phyloP scores from a whole-genome alignment of 2,113 vertebrate species.

The Ploceus nigricollis region DNA sequence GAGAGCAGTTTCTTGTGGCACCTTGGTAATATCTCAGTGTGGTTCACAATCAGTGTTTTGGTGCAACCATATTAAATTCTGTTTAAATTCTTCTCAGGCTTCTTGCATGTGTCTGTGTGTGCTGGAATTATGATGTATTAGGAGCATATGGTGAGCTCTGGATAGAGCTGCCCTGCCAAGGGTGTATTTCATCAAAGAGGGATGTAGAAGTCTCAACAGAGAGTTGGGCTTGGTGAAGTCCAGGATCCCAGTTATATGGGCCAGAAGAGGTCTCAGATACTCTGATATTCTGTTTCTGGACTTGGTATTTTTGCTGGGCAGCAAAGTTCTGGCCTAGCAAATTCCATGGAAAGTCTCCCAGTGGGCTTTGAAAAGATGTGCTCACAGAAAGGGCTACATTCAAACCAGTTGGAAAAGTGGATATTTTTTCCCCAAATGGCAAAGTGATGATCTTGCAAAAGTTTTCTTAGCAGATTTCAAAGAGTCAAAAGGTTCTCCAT shows the following conservation, averaged over 20 bases:
- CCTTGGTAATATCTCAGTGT: neutral
- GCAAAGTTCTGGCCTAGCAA: neutral
- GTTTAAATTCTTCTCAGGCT: neutral
- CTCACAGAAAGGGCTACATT: neutral
- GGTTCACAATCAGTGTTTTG: neutral
- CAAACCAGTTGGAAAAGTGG: neutral
- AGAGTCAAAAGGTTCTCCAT: neutral
- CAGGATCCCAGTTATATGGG: neutral
- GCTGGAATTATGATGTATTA: neutral
- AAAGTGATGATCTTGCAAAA: slow-evolving; percentile 8
- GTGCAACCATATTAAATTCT: neutral
- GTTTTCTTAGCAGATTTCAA: neutral
- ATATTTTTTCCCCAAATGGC: neutral
- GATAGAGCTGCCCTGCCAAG: neutral
- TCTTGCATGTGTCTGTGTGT: neutral
- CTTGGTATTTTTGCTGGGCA: neutral
- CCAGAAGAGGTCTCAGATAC: neutral
- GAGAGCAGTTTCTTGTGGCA: neutral
- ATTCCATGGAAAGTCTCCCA: neutral
- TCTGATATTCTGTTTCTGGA: neutral
- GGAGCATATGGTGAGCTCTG: neutral
- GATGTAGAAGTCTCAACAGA: neutral
- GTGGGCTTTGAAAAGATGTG: neutral
- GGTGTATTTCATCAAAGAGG: neutral
- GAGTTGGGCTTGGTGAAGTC: neutral